Evolutionary conservation across 1,140 invertebrate genomes (phyloP).

Genomic region (Hypothenemus hampei): DNA sequence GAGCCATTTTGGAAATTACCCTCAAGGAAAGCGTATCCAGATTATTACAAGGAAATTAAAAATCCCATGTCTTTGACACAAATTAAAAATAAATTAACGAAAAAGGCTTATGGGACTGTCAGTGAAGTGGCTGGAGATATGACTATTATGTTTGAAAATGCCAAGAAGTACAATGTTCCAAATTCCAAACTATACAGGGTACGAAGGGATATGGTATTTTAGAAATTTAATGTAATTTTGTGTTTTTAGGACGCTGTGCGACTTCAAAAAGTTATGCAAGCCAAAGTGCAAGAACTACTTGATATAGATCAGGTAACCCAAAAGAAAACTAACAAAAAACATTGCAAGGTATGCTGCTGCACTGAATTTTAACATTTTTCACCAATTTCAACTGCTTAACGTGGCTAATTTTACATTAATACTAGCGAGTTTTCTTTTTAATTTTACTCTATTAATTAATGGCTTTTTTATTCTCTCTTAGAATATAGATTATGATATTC

Average conservation of each 20-base stretch:
- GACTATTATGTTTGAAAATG: conserved; percentile 98
- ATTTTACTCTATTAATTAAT: too few species aligned
- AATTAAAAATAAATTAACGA: conserved; percentile 86
- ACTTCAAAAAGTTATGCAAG: conserved; percentile 78
- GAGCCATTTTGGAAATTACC: conserved; percentile 93
- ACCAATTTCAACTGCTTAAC: too few species aligned
- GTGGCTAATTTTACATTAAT: too few species aligned
- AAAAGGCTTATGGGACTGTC: conserved; percentile 78
- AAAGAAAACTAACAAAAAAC: conserved; percentile 49
- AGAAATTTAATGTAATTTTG: conserved; percentile 15
- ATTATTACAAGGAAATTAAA: conserved; percentile 97
- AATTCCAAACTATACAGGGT: conserved; percentile 84
- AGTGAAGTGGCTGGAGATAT: conserved; percentile 90
- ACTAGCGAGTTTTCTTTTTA: too few species aligned
- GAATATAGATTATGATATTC: conserved; percentile 50
- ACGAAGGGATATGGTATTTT: conserved; percentile 13
- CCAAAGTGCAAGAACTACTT: conserved; percentile 76
- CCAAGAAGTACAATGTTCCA: conserved; percentile 88
- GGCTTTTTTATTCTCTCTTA: conserved; percentile 26
- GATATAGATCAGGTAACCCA: conserved; percentile 69
- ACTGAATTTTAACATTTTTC: too few species aligned
- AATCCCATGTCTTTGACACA: conserved; percentile 92
- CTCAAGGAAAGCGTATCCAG: conserved; percentile 84
- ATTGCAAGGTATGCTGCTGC: conserved; percentile 49
- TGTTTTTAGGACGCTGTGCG: conserved; percentile 64